phyloP scores from a whole-genome alignment of 2,797 vertebrate genomes.

The Tragelaphus eurycerus region DNA sequence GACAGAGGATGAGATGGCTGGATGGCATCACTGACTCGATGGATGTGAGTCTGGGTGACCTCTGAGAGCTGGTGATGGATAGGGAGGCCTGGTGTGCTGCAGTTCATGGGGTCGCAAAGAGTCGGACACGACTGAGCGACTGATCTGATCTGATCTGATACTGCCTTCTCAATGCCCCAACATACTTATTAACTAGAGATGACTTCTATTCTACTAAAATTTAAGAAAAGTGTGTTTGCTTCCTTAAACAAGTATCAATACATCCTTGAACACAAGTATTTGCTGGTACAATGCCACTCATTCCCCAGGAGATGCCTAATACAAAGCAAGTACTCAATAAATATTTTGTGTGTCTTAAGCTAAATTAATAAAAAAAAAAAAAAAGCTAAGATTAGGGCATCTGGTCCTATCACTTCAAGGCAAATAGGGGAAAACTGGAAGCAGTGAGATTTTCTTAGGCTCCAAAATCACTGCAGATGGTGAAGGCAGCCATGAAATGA shows the following conservation, averaged over 20 bases:
- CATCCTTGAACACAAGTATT: neutral
- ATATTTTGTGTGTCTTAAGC: neutral
- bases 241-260: constrained; percentile 3
- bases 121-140: too few relatives aligned
- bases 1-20: too few relatives aligned
- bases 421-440: neutral
- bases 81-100: too few relatives aligned
- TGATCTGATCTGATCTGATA: neutral
- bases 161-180: neutral
- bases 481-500: neutral
- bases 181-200: neutral
- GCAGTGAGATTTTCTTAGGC: neutral
- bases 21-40: too few relatives aligned
- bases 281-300: neutral
- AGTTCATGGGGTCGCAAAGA: too few relatives aligned
- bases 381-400: neutral
- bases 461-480: neutral
- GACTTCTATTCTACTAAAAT: neutral
- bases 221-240: constrained; percentile 1
- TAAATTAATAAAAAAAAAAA: neutral
- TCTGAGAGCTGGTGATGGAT: too few relatives aligned
- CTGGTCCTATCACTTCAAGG: neutral
- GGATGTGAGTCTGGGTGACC: too few relatives aligned
- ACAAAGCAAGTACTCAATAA: neutral
- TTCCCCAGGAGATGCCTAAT: neutral